Percentiles rank a stretch among this genome's conserved stretches.
Conservation (phyloP, 2,888 invertebrate species). For the Leptopilina drosophilae region DNA sequence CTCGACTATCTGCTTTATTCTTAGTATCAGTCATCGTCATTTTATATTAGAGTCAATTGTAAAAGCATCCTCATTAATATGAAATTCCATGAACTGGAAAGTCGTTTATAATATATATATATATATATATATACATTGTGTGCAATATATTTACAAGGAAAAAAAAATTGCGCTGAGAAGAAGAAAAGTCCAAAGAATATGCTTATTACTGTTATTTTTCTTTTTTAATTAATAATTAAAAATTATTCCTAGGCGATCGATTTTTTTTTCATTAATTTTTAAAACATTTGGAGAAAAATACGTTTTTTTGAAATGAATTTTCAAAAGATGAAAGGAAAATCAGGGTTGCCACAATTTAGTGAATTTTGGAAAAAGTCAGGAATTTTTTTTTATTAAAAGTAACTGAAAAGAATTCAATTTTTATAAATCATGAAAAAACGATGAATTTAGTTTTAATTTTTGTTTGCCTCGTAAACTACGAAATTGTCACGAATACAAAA, state of each 20-base stretch:
- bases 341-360: no score
- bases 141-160: not conserved
- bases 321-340: no score
- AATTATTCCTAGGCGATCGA: not conserved
- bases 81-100: constrained; percentile 4
- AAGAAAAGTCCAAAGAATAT: constrained; percentile 37
- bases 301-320: not conserved
- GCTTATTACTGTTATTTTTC: constrained; percentile 6
- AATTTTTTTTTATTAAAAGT: no score
- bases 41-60: constrained; percentile 26
- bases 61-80: constrained; percentile 21
- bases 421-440: no score
- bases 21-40: constrained; percentile 25
- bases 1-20: constrained; percentile 18
- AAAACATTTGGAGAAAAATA: not conserved
- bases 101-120: not conserved
- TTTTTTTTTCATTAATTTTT: constrained; percentile 1
- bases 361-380: no score
- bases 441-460: no score
- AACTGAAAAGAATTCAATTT: no score
- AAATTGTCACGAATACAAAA: no score
- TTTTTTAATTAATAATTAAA: not conserved
- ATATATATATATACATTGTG: not conserved
- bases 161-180: not conserved
- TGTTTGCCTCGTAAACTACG: no score